phyloP scores from a whole-genome alignment of 2,113 vertebrate genomes.

The Mungos mungo region DNA sequence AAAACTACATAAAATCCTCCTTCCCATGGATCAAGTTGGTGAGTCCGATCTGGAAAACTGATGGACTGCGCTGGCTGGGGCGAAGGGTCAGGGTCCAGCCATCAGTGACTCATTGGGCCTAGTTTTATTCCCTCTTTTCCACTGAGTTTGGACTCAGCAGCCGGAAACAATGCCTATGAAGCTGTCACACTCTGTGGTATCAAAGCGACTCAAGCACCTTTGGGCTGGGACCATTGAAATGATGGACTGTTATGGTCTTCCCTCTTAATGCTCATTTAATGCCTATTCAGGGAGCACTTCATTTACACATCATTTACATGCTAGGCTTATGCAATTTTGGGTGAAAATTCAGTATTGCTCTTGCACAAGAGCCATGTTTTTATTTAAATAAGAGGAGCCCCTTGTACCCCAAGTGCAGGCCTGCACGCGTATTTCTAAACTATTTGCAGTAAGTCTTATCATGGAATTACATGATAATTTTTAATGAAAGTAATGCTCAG shows the following conservation, averaged over 20 bases:
- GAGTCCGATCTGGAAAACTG: neutral
- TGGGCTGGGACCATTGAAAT: constrained; percentile 81
- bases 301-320: constrained; percentile 82
- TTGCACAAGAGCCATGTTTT: constrained; percentile 45
- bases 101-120: neutral
- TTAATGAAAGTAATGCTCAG: constrained; percentile 19
- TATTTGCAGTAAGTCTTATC: neutral
- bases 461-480: neutral
- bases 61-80: neutral
- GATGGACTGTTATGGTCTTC: constrained; percentile 77
- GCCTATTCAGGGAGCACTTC: constrained; percentile 82
- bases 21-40: neutral
- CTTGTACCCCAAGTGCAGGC: neutral
- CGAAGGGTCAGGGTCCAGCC: neutral
- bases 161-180: constrained; percentile 78
- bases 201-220: constrained; percentile 78
- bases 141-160: constrained; percentile 62
- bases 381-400: constrained; percentile 12
- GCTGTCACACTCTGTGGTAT: constrained; percentile 78
- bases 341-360: constrained; percentile 77
- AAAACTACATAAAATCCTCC: constrained; percentile 10
- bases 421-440: neutral
- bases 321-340: constrained; percentile 79
- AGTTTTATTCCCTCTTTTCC: constrained; percentile 58
- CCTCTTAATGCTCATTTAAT: constrained; percentile 80